Base-by-base conservation (phyloP, 2,113 vertebrate species). In the Pseudopipra pipra region DNA sequence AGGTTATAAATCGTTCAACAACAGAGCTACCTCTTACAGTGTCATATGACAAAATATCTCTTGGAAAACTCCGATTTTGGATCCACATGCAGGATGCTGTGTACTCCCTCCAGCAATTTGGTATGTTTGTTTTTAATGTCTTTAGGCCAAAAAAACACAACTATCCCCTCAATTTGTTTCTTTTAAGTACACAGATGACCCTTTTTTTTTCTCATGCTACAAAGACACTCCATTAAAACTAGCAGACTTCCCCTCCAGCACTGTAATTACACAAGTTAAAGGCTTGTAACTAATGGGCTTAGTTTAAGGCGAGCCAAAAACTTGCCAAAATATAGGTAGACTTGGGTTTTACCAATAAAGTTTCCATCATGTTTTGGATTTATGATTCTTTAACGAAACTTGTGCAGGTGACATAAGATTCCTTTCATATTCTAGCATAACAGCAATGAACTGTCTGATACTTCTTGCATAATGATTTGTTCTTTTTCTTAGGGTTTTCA, bases 41-140 rank as follows among this genome's bases (percentile, higher is more conserved):
- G 90, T 98, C 98, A 6, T 99, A 99, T 18, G 99, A 99, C 96
- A 98, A 98, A 96, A 99, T 99, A 97, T 99, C 99, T 9, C 98
- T 99, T 94, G 99, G 99, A 30, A 98, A 98, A 75, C 98, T 99
- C 19, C 94, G 99, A 43, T 99, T 99, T 97, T 99, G 99, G 99
- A 99, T 99, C 95, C 99, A 99, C 96, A 99, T 99, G 99, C 99
- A 99, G 97, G 99, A 99, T 8, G 99, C 99, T 2, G 99, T 99
- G 39, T 99, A 98, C 89, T 99, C 99, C 14, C 98, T 99, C 61
- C 99, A 99, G 94, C 99, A 99, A 83, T 99, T 99, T 28, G 99
- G 99, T 99, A 97, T 27, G 98, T 22, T 70, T 30, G 17, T 81
- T 21, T 86, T 79, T 47, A 51, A 20, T 84, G 19, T 63, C 18